These are phyloP conservation scores for Hemicentrotus pulcherrimus DNA, from an alignment of 35 echinoderm and acorn worm species.

Conservation along the genomic window DNA sequence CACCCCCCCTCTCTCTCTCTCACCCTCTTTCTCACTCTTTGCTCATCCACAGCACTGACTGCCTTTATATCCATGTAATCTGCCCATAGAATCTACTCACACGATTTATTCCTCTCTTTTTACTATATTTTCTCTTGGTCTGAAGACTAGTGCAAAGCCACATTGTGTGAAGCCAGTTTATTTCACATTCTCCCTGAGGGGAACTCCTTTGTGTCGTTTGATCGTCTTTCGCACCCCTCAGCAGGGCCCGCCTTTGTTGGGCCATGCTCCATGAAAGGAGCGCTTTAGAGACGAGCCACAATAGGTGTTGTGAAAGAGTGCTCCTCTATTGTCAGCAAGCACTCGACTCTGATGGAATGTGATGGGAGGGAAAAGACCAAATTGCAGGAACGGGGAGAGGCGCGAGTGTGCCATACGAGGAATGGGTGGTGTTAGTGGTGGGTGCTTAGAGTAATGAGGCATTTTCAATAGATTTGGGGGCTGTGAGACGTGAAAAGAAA, in stretches of 20 bases:
- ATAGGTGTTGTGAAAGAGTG: constrained; percentile 50
- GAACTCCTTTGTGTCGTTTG: constrained; percentile 46
- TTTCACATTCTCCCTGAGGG: constrained; percentile 49
- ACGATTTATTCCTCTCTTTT: not conserved
- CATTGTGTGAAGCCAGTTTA: constrained; percentile 51
- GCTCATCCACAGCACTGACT: not conserved
- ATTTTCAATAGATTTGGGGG: constrained; percentile 34
- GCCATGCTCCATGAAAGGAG: constrained; percentile 42
- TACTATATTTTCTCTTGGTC: not conserved
- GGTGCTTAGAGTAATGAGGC: constrained; percentile 54
- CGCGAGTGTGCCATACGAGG: not conserved
- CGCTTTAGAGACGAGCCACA: constrained; percentile 39
- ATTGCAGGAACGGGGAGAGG: constrained; percentile 12
- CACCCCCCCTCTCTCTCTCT: not conserved
- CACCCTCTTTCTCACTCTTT: not conserved
- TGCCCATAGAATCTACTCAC: not conserved
- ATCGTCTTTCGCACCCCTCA: constrained; percentile 54
- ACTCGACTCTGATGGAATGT: constrained; percentile 47
- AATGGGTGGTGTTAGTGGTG: constrained; percentile 23
- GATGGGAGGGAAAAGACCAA: not conserved
- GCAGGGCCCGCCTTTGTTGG: constrained; percentile 50
- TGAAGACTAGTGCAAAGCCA: constrained; percentile 27
- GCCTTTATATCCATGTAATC: constrained; percentile 3
- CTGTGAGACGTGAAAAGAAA: constrained; percentile 6
- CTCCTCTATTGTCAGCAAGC: constrained; percentile 37